Percentiles rank a stretch among this genome's conserved stretches.
Conservation (phyloP, 1,140 invertebrate species). For the Vollenhovia emeryi region DNA sequence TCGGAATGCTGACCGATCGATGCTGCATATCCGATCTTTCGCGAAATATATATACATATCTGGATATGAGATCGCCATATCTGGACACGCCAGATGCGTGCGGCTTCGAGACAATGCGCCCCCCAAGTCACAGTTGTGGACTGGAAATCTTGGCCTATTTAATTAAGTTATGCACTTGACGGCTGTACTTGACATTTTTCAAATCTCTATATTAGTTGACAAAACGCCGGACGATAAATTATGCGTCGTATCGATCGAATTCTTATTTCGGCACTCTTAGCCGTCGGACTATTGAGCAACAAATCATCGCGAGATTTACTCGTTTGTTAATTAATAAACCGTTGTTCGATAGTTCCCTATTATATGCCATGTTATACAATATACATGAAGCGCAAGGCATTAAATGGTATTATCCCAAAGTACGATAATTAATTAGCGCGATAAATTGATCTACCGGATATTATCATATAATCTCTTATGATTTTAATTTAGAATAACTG, state of each 20-base stretch:
- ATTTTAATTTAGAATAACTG: neutral
- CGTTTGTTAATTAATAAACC: conserved; percentile 42
- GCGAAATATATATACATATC: conserved; percentile 5
- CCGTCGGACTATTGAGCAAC: conserved; percentile 1
- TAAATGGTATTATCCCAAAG: conserved; percentile 35
- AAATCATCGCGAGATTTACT: conserved; percentile 18
- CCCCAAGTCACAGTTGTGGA: neutral
- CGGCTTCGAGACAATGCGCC: neutral
- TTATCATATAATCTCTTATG: conserved; percentile 31
- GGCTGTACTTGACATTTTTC: neutral
- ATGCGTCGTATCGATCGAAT: neutral
- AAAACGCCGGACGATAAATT: neutral
- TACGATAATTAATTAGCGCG: conserved; percentile 29
- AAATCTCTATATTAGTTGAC: neutral
- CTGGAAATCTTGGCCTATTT: neutral
- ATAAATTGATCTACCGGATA: conserved; percentile 26
- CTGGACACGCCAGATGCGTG: neutral
- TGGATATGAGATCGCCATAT: neutral
- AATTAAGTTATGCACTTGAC: neutral
- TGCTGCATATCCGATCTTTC: conserved; percentile 39
- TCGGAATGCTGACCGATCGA: conserved; percentile 57
- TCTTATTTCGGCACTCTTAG: neutral
- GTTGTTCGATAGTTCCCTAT: conserved; percentile 23
- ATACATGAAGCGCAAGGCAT: conserved; percentile 6
- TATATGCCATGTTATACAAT: neutral